phyloP scores from a whole-genome alignment of 2,113 vertebrate genomes.

The Corythornis madagascariensis region DNA sequence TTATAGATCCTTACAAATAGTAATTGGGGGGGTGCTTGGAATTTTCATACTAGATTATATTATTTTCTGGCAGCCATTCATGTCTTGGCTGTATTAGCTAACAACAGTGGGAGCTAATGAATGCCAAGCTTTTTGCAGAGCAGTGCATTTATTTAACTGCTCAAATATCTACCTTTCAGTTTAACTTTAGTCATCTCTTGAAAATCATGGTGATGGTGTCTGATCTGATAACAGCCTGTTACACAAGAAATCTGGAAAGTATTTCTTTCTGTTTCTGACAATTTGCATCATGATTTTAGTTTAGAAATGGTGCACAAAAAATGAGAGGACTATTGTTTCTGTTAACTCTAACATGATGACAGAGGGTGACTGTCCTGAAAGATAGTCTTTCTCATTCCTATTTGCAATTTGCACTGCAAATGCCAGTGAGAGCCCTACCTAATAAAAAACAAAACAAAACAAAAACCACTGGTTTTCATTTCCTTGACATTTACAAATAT shows the following conservation, averaged over 20 bases:
- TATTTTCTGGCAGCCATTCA: neutral
- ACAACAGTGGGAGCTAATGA: neutral
- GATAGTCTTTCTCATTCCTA: neutral
- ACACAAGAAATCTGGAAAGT: neutral
- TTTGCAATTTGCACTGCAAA: neutral
- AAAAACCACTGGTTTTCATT: neutral
- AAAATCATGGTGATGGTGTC: neutral
- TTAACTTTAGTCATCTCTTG: neutral
- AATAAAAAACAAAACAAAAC: neutral
- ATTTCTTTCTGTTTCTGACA: neutral
- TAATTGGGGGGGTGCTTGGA: neutral
- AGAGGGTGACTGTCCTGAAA: neutral
- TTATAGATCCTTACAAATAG: neutral
- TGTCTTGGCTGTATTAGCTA: neutral
- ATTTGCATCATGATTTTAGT: neutral
- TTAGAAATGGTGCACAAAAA: neutral
- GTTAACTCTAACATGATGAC: neutral
- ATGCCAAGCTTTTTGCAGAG: neutral
- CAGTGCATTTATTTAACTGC: neutral
- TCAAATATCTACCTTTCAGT: neutral
- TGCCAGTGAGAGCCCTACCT: neutral
- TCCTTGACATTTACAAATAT: neutral
- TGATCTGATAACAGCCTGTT: neutral
- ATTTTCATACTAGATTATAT: neutral
- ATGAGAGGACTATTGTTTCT: neutral